phyloP scores from a whole-genome alignment of 1,140 invertebrate genomes.

The Pseudomyrmex concolor region DNA sequence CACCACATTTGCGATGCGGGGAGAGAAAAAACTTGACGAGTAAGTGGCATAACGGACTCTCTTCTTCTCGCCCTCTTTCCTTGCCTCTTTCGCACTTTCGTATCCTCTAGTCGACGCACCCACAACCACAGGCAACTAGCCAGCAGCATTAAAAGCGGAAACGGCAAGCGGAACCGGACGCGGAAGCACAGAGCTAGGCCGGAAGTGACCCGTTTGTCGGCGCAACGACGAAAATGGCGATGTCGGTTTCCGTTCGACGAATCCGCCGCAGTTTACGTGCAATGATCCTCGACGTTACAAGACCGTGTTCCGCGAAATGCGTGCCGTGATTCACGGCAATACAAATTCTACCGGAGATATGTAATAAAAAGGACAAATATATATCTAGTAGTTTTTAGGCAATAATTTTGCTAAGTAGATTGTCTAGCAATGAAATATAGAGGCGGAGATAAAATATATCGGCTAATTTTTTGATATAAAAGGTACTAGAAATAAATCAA shows the following conservation, averaged over 20 bases:
- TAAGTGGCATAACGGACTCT: background rate
- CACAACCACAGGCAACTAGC: conserved; percentile 68
- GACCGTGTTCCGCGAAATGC: background rate
- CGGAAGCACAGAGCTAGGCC: conserved; percentile 79
- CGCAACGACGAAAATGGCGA: conserved; percentile 71
- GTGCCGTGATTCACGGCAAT: background rate
- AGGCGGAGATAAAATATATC: background rate
- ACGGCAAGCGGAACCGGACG: conserved; percentile 76
- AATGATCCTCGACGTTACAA: conserved; percentile 36
- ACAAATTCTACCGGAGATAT: background rate
- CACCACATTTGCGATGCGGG: background rate
- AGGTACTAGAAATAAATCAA: background rate
- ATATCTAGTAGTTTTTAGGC: background rate
- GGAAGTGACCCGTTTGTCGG: conserved; percentile 80
- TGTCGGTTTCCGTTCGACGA: conserved; percentile 49
- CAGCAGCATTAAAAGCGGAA: conserved; percentile 81
- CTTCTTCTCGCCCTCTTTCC: background rate
- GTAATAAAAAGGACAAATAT: conserved; percentile 5
- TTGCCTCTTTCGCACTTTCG: background rate
- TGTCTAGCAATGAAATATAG: background rate
- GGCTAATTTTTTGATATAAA: background rate
- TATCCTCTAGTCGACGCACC: background rate
- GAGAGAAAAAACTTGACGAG: conserved; percentile 32
- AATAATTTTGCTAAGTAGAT: conserved; percentile 12
- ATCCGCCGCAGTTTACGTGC: conserved; percentile 53